Percentiles rank a stretch among this genome's conserved stretches.
Conservation (phyloP, 2,888 invertebrate species). For the Oscheius sp. region DNA sequence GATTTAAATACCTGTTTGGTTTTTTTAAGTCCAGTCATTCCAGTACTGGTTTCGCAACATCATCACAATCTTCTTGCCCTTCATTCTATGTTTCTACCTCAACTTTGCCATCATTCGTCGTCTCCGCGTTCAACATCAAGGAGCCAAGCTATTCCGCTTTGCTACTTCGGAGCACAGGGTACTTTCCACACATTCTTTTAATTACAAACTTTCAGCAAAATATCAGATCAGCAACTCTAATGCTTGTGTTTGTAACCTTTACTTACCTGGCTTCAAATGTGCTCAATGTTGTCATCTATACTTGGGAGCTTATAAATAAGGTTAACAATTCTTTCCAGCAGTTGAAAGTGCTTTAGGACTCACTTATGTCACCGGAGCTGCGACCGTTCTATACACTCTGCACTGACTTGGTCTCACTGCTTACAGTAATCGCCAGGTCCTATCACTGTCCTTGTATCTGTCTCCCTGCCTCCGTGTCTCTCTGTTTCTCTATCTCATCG, state of each 20-base stretch:
- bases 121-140: conserved; percentile 65
- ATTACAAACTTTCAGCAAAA: conserved; percentile 58
- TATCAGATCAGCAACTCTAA: conserved; percentile 68
- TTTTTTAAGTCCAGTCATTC: conserved; percentile 26
- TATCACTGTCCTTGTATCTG: background rate
- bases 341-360: conserved; percentile 42
- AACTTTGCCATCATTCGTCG: conserved; percentile 67
- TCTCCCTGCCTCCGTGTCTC: background rate
- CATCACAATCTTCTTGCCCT: conserved; percentile 65
- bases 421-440: conserved; percentile 62
- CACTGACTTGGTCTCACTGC: conserved; percentile 65
- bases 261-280: conserved; percentile 69
- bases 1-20: background rate
- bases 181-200: background rate
- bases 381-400: conserved; percentile 66
- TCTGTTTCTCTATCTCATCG: too few species aligned
- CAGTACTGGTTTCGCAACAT: conserved; percentile 70
- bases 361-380: conserved; percentile 52
- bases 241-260: conserved; percentile 69
- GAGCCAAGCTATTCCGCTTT: conserved; percentile 69
- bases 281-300: conserved; percentile 66
- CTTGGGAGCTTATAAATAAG: conserved; percentile 66
- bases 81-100: conserved; percentile 65
- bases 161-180: conserved; percentile 70
- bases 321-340: background rate